Evolutionary conservation across 1,140 invertebrate genomes (phyloP), one percentile per base, ranked within the genome.

Genomic region (Apis florea): DNA sequence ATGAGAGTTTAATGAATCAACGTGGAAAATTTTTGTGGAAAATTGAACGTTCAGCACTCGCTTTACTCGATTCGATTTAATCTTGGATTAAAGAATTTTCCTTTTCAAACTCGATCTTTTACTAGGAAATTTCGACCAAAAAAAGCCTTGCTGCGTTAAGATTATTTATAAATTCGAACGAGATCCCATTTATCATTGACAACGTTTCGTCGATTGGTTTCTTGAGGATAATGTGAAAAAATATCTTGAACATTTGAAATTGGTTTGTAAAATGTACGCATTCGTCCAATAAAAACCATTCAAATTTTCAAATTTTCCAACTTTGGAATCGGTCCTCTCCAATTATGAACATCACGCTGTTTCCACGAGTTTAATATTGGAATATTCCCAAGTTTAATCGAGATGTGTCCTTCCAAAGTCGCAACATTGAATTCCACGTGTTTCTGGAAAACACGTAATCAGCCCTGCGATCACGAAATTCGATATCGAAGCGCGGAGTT

Each of bases 401-500:
- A 49, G 40, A 0, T 8, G 66, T 19, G n/a, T 51, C n/a, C 17
- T 17, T 24, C 1, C 1, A 26, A 19, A 2, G 10, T n/a, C 19
- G 31, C 12, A 40, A 5, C 31, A 40, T 2, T 9, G 12, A 1
- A 40, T n/a, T 31, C 12, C 51, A 58, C 10, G 8, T 15, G 49
- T 58, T 19, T 31, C 1, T 11, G 47, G 15, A 63, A 40, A 63
- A 21, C 13, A 21, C 21, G 21, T 71, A 63, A 59, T 77, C n/a
- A 66, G 13, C 21, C 21, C 17, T 53, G 59, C 12, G 24, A 31
- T 26, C 24, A 13, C 49, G 67, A 79, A 79, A 79, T 59, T 79
- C 47, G 67, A 79, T 79, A 71, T 47, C 21, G 74, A 67, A 68
- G 54, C 76, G 66, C 76, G 31, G 31, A 53, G 56, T 79, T 59